phyloP scores from a whole-genome alignment of 2,113 vertebrate species.

The Ceyx margarethae region DNA sequence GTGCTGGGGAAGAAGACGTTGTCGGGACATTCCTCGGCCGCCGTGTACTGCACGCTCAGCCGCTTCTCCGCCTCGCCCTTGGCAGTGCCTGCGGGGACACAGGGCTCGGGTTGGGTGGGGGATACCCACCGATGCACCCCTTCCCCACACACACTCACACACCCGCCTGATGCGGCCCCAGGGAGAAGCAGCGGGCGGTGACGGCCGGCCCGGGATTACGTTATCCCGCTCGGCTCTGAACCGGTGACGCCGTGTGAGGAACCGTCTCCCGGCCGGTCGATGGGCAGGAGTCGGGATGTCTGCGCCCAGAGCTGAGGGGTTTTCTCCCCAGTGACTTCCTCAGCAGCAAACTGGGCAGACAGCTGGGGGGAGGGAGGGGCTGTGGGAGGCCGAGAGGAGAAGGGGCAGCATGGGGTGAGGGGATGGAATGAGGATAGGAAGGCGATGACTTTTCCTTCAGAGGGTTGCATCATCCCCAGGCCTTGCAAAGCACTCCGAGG shows the following conservation, averaged over 20 bases:
- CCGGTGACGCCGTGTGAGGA: fast-evolving
- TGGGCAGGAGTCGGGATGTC: not conserved
- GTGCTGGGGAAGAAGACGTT: conserved; percentile 90
- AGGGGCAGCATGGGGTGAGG: not conserved
- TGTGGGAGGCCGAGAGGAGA: not conserved
- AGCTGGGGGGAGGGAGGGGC: fast-evolving
- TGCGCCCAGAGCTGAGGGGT: fast-evolving
- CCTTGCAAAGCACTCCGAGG: not conserved
- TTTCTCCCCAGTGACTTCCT: fast-evolving
- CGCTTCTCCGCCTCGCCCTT: conserved; percentile 74
- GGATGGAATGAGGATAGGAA: not conserved
- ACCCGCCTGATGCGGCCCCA: fast-evolving
- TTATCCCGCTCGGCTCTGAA: not conserved
- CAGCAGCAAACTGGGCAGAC: not conserved
- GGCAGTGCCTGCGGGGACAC: conserved; percentile 60
- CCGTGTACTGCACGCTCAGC: conserved; percentile 71
- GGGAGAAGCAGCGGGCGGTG: fast-evolving
- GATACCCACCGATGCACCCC: fast-evolving
- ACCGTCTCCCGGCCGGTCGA: not conserved
- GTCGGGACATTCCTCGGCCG: conserved; percentile 78
- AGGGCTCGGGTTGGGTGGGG: not conserved
- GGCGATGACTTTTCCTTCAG: fast-evolving
- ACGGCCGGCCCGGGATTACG: fast-evolving
- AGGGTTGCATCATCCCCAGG: not conserved
- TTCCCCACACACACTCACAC: no score